These are phyloP conservation scores for Scartelaos histophorus DNA, from an alignment of 2,113 vertebrate species.

Conservation along the genomic window DNA sequence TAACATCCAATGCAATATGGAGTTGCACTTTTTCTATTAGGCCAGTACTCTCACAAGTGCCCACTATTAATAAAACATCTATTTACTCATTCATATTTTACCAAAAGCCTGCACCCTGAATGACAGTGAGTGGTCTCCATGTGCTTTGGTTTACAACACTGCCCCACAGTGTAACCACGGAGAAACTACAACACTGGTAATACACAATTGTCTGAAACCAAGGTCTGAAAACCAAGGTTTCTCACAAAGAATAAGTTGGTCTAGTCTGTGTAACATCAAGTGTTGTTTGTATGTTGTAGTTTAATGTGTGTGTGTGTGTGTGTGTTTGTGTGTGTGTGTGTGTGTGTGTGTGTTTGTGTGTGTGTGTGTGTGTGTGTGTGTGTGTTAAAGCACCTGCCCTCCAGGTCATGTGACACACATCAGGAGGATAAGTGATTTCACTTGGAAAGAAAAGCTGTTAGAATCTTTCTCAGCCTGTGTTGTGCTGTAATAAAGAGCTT, in stretches of 20 bases:
- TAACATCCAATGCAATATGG: background rate
- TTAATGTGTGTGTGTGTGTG: too few relatives aligned
- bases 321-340: background rate
- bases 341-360: background rate
- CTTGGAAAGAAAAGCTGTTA: background rate
- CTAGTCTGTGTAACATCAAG: too few relatives aligned
- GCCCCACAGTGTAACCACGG: slow-evolving; percentile 42
- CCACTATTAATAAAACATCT: background rate
- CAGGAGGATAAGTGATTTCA: slow-evolving; percentile 7
- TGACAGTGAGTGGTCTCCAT: background rate
- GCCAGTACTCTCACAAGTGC: background rate
- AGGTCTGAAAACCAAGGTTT: background rate
- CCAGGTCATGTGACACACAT: slow-evolving; percentile 15
- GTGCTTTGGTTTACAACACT: slow-evolving; percentile 47
- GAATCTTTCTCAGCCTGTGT: background rate
- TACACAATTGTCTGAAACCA: background rate
- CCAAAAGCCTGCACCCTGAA: background rate
- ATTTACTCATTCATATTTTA: background rate
- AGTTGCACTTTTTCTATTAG: background rate
- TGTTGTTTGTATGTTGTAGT: too few relatives aligned
- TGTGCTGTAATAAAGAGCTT: background rate
- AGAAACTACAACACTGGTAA: slow-evolving; percentile 42
- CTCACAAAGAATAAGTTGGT: too few relatives aligned
- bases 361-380: background rate
- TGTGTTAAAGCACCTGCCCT: slow-evolving; percentile 4